phyloP scores from a whole-genome alignment of 2,888 invertebrate species.

The Protonemura montana region DNA sequence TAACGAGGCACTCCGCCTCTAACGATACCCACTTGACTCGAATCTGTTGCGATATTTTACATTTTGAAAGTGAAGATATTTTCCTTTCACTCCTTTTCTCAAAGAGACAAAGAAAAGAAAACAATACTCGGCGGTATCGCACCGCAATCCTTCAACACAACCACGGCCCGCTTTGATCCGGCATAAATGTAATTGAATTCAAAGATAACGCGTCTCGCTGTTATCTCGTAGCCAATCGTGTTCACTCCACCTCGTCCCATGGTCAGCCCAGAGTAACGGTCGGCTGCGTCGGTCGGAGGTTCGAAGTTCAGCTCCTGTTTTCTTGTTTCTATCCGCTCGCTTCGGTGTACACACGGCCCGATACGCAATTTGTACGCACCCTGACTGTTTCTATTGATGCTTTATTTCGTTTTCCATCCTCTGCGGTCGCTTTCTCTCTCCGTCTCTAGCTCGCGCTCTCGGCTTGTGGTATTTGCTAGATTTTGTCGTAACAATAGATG shows the following conservation, averaged over 20 bases:
- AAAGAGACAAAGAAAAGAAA: neutral
- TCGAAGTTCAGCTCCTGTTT: too few relatives aligned
- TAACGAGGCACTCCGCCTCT: neutral
- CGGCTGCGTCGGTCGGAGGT: neutral
- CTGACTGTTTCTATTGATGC: neutral
- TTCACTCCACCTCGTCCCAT: neutral
- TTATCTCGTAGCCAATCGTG: neutral
- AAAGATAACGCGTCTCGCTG: neutral
- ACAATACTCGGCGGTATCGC: neutral
- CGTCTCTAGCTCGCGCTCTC: neutral
- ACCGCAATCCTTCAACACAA: neutral
- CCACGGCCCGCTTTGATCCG: neutral
- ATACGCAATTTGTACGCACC: constrained; percentile 23
- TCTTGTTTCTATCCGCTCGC: neutral
- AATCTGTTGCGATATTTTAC: neutral
- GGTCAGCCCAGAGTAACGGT: neutral
- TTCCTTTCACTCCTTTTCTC: neutral
- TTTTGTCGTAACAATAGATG: constrained; percentile 26
- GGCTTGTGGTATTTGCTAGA: constrained; percentile 19
- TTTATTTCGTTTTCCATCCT: neutral
- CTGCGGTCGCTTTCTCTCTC: neutral
- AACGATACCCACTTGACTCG: neutral
- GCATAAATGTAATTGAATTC: neutral
- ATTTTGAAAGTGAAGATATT: neutral
- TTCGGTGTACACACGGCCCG: neutral